Conservation (phyloP, 2,797 vertebrate genomes). For the Microchirus variegatus region DNA sequence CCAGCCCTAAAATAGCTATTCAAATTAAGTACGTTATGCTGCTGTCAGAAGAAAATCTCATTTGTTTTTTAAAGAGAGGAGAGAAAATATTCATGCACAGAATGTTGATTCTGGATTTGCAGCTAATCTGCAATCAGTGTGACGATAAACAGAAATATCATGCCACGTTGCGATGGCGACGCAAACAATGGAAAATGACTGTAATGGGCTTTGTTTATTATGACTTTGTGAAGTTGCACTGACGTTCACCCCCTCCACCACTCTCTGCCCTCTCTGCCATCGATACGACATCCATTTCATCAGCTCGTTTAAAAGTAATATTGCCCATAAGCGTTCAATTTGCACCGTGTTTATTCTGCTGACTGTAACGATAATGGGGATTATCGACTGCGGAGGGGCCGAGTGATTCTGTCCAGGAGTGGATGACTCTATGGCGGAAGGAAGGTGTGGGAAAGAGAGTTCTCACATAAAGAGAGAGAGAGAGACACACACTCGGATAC, state of each 20-base stretch:
- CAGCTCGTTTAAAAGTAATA: constrained; percentile 63
- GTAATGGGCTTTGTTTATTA: constrained; percentile 14
- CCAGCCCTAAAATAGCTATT: too few species aligned
- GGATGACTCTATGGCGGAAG: constrained; percentile 43
- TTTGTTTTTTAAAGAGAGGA: too few species aligned
- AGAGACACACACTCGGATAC: constrained; percentile 19
- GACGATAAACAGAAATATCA: not conserved
- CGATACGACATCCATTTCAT: constrained; percentile 45
- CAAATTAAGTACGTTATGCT: too few species aligned
- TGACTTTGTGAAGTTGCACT: constrained; percentile 12
- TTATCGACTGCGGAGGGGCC: constrained; percentile 49
- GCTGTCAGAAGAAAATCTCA: too few species aligned
- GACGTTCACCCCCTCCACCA: constrained; percentile 20
- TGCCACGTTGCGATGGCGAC: not conserved
- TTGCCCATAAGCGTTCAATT: constrained; percentile 60
- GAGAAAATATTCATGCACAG: too few species aligned
- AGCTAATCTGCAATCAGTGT: not conserved
- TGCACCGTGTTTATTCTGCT: constrained; percentile 51
- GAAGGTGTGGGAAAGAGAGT: constrained; percentile 62
- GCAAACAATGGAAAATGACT: not conserved
- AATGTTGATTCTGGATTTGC: not conserved
- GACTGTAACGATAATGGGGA: constrained; percentile 57
- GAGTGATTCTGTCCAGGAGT: constrained; percentile 51
- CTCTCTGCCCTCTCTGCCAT: constrained; percentile 19
- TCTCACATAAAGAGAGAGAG: constrained; percentile 37